Conservation (phyloP, 2,113 vertebrate genomes). For the Urocynchramus pylzowi region DNA sequence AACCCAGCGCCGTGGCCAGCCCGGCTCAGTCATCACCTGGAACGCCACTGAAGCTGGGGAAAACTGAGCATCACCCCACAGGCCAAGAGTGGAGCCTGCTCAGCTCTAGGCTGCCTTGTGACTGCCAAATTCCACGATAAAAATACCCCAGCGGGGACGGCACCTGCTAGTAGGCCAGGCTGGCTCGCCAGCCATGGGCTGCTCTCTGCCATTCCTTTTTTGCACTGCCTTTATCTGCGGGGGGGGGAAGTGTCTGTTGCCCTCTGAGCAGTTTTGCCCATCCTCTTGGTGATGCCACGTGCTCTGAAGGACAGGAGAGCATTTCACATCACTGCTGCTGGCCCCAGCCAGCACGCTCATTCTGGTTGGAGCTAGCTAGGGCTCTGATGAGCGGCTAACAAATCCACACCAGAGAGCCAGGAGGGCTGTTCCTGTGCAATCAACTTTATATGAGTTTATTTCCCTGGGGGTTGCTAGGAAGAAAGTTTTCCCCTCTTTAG, state of each 20-base stretch:
- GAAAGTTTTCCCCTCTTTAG: background rate
- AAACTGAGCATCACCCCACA: background rate
- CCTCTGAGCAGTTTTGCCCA: background rate
- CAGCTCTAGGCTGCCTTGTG: background rate
- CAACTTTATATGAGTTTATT: background rate
- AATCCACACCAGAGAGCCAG: background rate
- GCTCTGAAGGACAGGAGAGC: background rate
- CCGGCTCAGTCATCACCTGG: conserved; percentile 5
- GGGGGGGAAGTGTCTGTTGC: background rate
- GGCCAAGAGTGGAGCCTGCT: background rate
- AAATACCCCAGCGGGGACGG: background rate
- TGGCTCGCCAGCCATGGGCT: background rate
- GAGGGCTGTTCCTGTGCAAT: background rate
- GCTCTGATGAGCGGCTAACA: background rate
- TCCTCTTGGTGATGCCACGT: background rate
- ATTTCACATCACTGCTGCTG: background rate
- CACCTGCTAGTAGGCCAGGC: background rate
- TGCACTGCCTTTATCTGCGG: background rate
- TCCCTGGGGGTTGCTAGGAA: background rate
- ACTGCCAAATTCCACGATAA: conserved; percentile 42
- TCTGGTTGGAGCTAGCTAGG: background rate
- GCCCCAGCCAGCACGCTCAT: accelerated
- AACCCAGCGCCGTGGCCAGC: background rate
- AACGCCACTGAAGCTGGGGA: background rate
- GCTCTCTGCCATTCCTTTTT: background rate